Base-by-base conservation (phyloP, 2,797 vertebrate species). In the Phoebastria nigripes region DNA sequence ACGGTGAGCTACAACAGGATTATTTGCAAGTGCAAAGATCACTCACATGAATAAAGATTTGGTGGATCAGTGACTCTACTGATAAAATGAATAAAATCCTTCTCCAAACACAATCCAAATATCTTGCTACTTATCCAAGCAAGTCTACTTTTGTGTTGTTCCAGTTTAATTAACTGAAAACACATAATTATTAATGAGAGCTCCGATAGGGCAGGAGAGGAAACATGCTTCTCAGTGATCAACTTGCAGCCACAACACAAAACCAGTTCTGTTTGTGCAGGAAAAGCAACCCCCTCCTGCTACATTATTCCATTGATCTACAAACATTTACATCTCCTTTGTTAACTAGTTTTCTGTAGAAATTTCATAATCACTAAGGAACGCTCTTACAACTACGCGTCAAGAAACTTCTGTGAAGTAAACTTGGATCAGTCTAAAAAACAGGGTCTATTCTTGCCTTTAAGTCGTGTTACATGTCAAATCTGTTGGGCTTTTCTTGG, bases 241-340 rank as follows among this genome's bases (percentile, higher is more conserved):
- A 96, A 92, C 89, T 96, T 85, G 86, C 94, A 96, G 89, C 93
- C 83, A 97, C 86, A 66, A 97, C 74, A 97, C 80, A 96, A 93
- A 49, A 1, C 26, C 22, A 71, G 87, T 96, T 96, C 93, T 98
- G 95, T 97, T 97, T 97, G 94, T 94, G 92, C 71, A 96, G 96
- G 78, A 93, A 96, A 97, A 49, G 88, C 95, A 97, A 90, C 97
- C 98, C 98, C 98, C 98, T 98, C 98, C 97, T 96, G 97, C 94
- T 97, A 94, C 97, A 98, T 98, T 98, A 98, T 98, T 95, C 98
- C 88, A 97, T 82, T 97, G 97, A 98, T 97, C 95, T 94, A 96
- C 97, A 98, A 98, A 98, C 97, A 98, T 98, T 98, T 98, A 98
- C 98, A 98, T 98, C 97, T 97, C 96, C 85, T 98, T 98, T 98